phyloP scores from a whole-genome alignment of 2,797 vertebrate species.

The Gallinago nigripennis region DNA sequence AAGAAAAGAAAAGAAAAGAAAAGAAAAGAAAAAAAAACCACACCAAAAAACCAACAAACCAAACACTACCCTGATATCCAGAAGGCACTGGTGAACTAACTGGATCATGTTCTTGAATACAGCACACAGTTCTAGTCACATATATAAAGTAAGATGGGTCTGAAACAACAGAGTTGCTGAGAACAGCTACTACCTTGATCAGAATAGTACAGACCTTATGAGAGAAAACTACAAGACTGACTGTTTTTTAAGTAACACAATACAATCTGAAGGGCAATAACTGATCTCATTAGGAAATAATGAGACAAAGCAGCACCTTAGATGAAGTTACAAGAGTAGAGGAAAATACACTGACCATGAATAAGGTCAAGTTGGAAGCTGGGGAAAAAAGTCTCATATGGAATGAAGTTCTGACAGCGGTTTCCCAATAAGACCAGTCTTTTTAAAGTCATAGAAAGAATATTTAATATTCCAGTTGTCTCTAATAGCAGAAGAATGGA shows the following conservation, averaged over 20 bases:
- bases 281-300: neutral
- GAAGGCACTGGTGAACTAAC: neutral
- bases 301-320: neutral
- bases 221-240: neutral
- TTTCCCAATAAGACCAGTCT: neutral
- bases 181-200: neutral
- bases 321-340: neutral
- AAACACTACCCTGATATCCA: neutral
- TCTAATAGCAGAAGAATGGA: neutral
- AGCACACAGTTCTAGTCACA: neutral
- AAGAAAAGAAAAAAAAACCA: neutral
- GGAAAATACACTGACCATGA: neutral
- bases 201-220: neutral
- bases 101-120: neutral
- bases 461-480: neutral
- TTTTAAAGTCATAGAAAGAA: neutral
- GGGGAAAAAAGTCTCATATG: neutral
- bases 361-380: neutral
- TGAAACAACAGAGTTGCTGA: neutral
- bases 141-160: neutral
- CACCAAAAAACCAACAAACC: rapidly evolving
- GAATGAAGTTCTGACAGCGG: neutral
- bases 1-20: no score
- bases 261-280: neutral
- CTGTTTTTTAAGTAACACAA: neutral